Evolutionary conservation across 2,888 invertebrate species (phyloP), one percentile per base, ranked within the genome.

Genomic region (Synanthedon myopaeformis): DNA sequence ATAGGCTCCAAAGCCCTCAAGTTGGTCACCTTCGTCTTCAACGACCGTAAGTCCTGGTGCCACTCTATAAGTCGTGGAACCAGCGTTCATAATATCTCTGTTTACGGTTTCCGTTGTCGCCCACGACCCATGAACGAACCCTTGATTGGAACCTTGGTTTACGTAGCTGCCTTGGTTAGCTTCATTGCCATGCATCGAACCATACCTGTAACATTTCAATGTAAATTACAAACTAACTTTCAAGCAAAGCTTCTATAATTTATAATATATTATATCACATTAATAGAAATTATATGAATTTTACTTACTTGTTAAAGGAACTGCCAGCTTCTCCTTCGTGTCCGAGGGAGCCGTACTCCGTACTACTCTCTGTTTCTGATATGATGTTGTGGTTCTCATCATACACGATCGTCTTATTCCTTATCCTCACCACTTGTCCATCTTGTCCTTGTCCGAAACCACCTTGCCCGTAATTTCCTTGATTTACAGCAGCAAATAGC

Each of bases 21-120:
- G 63, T 49, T 69, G 70, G 49, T 83, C 80, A 54, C 82, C 84
- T 42, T 79, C 82, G 57, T 81, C 84, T 41, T 80, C 83, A 2
- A 84, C 81, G 0, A 80, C 79, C 2, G 83, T 83, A 10, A 79
- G 72, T 1, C 73, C 74, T 12, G 77, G 68, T 4, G 74, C 69
- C 19, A 74, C 76, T 49, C 72, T 65, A 63, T 70, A 85, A 5
- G 76, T 77, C 0, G 71, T 67, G 4, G 88, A 86, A 17, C 79
- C 81, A 14, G 83, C 82, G 52, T 85, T 85, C 63, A 81, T 76
- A 12, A 88, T 65, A 12, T 87, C 82, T 41, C 80, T 67, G 59
- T 88, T 88, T 4, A 88, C 81, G 0, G 84, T 86, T 67, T 88
- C 88, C 4, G 88, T 87, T 0, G 88, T 88, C 1, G 79, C 80